Evolutionary conservation across 1,140 invertebrate genomes (phyloP).

Genomic region (Saxidomus purpurata): DNA sequence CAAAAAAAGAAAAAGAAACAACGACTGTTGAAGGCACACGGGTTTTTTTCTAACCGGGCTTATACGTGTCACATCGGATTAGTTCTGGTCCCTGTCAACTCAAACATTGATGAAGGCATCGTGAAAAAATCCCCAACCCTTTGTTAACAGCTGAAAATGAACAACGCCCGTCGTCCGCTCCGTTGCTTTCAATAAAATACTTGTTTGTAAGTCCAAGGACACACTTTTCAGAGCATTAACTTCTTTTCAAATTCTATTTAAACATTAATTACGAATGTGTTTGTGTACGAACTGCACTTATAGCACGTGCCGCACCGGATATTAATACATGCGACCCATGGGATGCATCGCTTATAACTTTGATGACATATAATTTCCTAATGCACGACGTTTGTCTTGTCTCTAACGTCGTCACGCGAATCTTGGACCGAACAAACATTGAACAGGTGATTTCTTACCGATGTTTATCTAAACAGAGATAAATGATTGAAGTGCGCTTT

Average conservation of each 20-base stretch:
- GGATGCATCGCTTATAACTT: conserved; percentile 29
- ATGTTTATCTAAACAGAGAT: background rate
- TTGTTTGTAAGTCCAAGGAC: background rate
- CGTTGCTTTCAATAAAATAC: background rate
- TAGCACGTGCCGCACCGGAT: conserved; percentile 18
- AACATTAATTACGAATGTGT: conserved; percentile 25
- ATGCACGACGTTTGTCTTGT: background rate
- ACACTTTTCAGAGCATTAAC: conserved; percentile 20
- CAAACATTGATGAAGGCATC: background rate
- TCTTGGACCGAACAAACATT: conserved; percentile 3
- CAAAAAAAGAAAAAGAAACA: background rate
- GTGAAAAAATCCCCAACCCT: background rate
- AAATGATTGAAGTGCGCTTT: conserved; percentile 28
- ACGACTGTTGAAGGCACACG: background rate
- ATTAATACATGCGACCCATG: background rate
- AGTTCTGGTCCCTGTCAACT: conserved; percentile 40
- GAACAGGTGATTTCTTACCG: conserved; percentile 33
- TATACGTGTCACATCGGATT: conserved; percentile 33
- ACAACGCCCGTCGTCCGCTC: background rate
- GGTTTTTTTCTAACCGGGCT: background rate
- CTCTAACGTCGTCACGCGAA: background rate
- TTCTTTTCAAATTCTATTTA: conserved; percentile 1
- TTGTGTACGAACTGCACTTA: background rate
- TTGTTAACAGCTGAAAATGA: background rate
- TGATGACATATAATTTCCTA: conserved; percentile 43